Evolutionary conservation across 1,140 invertebrate genomes (phyloP), one percentile per base, ranked within the genome.

Genomic region (Leptinotarsa defecta): DNA sequence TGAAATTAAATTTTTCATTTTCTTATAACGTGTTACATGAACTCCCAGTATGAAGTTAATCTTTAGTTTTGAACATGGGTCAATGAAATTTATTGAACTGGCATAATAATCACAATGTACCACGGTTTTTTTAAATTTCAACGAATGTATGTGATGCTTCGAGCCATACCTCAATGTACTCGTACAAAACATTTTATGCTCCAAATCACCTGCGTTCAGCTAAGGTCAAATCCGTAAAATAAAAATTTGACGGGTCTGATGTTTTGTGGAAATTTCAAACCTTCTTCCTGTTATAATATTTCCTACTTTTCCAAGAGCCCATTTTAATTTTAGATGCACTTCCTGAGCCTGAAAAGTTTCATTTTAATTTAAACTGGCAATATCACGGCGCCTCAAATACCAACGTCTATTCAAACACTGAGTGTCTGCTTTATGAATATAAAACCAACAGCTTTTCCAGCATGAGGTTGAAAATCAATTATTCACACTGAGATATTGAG

Each of bases 341-440:
- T 43, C 34, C 34, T 43, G 5, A 57, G n/a, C 15, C 52, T 57
- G 52, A 19, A 57, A 57, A 57, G 52, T 57, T 57, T n/a, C 52
- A 57, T 57, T 57, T 19, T 57, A 15, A 57, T 57, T 57, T 19
- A 57, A 19, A 19, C 52, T 57, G 52, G 52, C 52, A 57, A 57
- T 57, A 57, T 57, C 52, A 19, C 52, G 52, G n/a, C 15, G 52
- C 5, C n/a, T 57, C 52, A 57, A 57, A 57, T 57, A 19, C 52
- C 52, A 19, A 57, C 52, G 52, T 57, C 52, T 57, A 57, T 57
- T 57, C 52, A 57, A 57, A 57, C 52, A 19, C 52, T 57, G 13
- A 57, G 4, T 57, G n/a, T 57, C 52, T 57, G 52, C 52, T 57
- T 57, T 15, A 57, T 57, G 52, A 57, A 57, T 57, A 57, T 57